These are phyloP conservation scores for Oconnorella tubifera DNA, from an alignment of 2,888 invertebrate species.

Conservation along the genomic window DNA sequence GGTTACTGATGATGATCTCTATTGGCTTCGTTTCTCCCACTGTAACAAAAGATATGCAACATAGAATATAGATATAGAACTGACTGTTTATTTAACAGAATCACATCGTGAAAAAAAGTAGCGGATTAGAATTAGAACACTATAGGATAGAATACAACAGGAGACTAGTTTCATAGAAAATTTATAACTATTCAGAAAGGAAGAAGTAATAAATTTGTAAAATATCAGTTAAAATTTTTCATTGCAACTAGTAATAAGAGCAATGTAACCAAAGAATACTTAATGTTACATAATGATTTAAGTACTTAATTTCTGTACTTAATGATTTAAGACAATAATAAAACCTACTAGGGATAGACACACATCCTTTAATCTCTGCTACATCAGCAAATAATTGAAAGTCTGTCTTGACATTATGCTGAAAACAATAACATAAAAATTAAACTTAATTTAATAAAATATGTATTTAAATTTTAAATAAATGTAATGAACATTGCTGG, in stretches of 20 bases:
- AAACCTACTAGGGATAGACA: background rate
- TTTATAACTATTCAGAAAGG: background rate
- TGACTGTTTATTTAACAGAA: too few species aligned
- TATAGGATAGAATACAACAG: background rate
- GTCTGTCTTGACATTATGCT: background rate
- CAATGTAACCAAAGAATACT: background rate
- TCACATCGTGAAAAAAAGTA: background rate
- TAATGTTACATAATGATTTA: background rate
- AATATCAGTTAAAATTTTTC: background rate
- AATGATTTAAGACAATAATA: background rate
- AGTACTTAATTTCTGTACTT: background rate
- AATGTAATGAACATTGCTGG: too few species aligned
- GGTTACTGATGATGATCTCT: background rate
- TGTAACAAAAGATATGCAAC: too few species aligned
- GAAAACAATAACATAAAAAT: too few species aligned
- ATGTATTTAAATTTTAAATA: too few species aligned
- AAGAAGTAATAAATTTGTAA: background rate
- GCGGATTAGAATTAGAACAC: background rate
- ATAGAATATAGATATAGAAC: too few species aligned
- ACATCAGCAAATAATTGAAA: background rate
- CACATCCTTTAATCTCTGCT: background rate
- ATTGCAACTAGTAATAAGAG: too few species aligned
- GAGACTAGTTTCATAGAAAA: background rate
- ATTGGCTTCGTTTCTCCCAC: background rate
- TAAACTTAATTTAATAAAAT: too few species aligned